Conservation (phyloP, 2,797 vertebrate species). For the Anabacerthia variegaticeps region DNA sequence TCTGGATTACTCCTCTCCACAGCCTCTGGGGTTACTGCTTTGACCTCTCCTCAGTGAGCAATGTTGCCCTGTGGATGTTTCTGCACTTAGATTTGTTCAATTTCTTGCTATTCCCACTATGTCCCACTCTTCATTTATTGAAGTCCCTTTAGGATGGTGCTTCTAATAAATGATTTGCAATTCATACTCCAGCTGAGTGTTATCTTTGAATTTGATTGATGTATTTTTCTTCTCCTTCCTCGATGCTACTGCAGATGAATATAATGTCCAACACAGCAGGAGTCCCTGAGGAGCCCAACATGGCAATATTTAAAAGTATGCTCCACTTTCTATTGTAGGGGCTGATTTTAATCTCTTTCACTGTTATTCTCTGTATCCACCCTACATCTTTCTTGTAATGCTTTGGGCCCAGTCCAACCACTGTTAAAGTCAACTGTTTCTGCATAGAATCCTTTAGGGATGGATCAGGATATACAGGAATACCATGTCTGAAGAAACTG, state of each 20-base stretch:
- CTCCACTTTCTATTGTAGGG: constrained; percentile 12
- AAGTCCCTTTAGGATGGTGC: constrained; percentile 39
- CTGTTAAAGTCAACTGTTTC: not conserved
- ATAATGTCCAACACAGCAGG: constrained; percentile 1
- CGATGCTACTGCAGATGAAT: not conserved
- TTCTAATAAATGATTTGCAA: constrained; percentile 37
- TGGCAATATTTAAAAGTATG: constrained; percentile 18
- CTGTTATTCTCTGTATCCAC: constrained; percentile 1
- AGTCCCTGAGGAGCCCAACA: not conserved
- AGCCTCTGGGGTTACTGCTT: not conserved
- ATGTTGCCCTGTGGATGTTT: not conserved
- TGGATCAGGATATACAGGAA: not conserved
- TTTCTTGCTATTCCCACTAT: constrained; percentile 12
- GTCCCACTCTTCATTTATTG: constrained; percentile 23
- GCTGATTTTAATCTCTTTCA: constrained; percentile 45
- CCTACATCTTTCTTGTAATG: not conserved
- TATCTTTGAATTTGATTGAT: constrained; percentile 27
- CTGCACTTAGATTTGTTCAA: not conserved
- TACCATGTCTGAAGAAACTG: not conserved
- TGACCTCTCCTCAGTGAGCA: not conserved
- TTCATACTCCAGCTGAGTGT: constrained; percentile 10
- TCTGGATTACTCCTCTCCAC: not conserved
- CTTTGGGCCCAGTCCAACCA: not conserved
- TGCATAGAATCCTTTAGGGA: not conserved
- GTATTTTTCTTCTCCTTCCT: constrained; percentile 33